Evolutionary conservation across 2,888 invertebrate species (phyloP).

Genomic region (Zaprionus obscuricornis): DNA sequence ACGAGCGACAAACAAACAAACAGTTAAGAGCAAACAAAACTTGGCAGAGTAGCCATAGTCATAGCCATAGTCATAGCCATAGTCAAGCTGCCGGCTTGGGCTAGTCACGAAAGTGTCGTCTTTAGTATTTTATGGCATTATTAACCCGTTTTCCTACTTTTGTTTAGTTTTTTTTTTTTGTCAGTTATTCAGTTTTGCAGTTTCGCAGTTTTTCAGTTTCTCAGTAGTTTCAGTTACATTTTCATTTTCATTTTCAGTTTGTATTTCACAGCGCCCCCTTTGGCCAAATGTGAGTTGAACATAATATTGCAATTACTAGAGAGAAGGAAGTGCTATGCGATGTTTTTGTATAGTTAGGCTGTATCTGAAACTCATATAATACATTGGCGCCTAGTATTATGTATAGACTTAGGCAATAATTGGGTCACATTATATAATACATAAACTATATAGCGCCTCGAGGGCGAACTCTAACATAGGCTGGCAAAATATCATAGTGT

Average conservation of each 20-base stretch:
- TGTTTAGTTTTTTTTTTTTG: conserved; percentile 34
- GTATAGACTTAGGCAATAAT: conserved; percentile 15
- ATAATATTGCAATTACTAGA: conserved; percentile 58
- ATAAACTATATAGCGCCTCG: too few relatives aligned
- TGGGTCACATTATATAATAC: conserved; percentile 47
- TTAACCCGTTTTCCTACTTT: conserved; percentile 78
- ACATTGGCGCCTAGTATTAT: conserved; percentile 15
- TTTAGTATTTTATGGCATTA: conserved; percentile 74
- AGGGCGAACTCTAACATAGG: too few relatives aligned
- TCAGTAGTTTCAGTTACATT: conserved; percentile 20
- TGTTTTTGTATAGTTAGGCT: conserved; percentile 21
- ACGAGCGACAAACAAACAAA: conserved; percentile 52
- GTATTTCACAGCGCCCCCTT: conserved; percentile 5
- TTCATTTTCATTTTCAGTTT: too few relatives aligned
- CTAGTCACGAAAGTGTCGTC: conserved; percentile 78
- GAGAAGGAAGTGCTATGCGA: conserved; percentile 38
- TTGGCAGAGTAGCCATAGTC: conserved; percentile 22
- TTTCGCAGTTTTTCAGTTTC: too few relatives aligned
- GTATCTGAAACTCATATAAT: too few relatives aligned
- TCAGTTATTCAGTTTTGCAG: conserved; percentile 31
- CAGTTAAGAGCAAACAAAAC: conserved; percentile 37
- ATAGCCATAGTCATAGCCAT: neutral
- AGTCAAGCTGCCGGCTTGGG: conserved; percentile 43
- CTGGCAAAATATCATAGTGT: too few relatives aligned
- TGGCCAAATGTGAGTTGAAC: conserved; percentile 34